Evolutionary conservation across 2,797 vertebrate genomes (phyloP), one percentile per base, ranked within the genome.

Genomic region (Sebastes miniatus): DNA sequence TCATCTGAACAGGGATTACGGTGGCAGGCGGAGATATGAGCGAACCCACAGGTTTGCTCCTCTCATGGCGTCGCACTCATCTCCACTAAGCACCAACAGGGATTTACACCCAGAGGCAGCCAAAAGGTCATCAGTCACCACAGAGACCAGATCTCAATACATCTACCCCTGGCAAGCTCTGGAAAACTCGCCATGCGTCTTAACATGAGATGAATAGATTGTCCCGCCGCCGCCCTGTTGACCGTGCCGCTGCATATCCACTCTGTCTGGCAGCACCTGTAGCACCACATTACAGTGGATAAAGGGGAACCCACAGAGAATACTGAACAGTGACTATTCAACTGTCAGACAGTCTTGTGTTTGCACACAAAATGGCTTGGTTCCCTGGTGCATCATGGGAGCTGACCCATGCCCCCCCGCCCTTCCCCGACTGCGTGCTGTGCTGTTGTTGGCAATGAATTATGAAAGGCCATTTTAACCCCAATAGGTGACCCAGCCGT

Each of bases 391-490:
- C 84, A 76, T 83, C 76, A 57, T 67, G 82, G 87, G 84, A 89
- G 80, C 36, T 52, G 86, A 87, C 90, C 86, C 64, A 70, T 69
- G 64, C 73, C 70, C 56, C 76, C 64, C 58, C 13, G 6, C 43
- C 43, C 43, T 5, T 6, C 1, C 50, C 3, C 20, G 58, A 70
- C 66, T 62, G 70, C 29, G 4, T 50, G 68, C 69, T 56, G 73
- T 69, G 64, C 80, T 76, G 81, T 72, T 88, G 81, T 86, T 77
- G 65, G 70, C 63, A 57, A 71, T 87, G 61, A 80, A 86, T 93
- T 87, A 88, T 89, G 20, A 86, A 92, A 91, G 62, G 69, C 36
- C 70, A 73, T 76, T 89, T 92, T 89, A 87, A 93, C 89, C 85
- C 76, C 69, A 79, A 76, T 85, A 72, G 79, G 65, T 81, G 86